These are phyloP conservation scores for Asobara japonica DNA, from an alignment of 1,140 invertebrate genomes.

Conservation along the genomic window DNA sequence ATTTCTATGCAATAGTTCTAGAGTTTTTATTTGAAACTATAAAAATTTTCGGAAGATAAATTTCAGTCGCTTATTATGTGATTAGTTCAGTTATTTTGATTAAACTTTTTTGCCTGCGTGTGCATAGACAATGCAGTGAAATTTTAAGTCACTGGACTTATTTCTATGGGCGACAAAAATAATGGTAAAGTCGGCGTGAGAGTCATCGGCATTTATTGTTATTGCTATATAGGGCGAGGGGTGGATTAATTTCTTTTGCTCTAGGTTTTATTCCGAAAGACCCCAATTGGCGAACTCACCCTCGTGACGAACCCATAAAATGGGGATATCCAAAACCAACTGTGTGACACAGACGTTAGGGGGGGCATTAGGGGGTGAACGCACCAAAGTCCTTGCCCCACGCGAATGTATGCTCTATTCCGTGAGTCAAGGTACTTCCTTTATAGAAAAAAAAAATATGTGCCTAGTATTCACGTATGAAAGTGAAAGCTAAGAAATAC, in stretches of 20 bases:
- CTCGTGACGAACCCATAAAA: constrained; percentile 34
- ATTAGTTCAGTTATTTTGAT: no score
- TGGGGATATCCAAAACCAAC: constrained; percentile 24
- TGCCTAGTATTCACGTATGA: no score
- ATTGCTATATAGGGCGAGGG: background rate
- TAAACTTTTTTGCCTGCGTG: no score
- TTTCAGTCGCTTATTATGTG: no score
- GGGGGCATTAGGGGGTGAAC: constrained; percentile 16
- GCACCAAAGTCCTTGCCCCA: constrained; percentile 22
- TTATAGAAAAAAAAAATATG: no score
- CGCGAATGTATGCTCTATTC: constrained; percentile 12
- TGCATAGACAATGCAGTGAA: no score
- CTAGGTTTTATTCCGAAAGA: constrained; percentile 7
- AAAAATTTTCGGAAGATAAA: no score
- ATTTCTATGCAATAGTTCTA: no score
- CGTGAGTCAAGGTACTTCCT: no score
- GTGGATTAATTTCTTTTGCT: constrained; percentile 24
- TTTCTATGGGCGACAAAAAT: background rate
- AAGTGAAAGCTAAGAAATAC: no score
- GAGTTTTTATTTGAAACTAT: no score
- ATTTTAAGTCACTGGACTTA: no score
- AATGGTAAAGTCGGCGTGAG: background rate
- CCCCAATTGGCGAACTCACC: constrained; percentile 26
- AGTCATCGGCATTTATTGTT: background rate
- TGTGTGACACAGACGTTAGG: background rate